Evolutionary conservation across 2,113 vertebrate species (phyloP).

Genomic region (Laticauda laticaudata): DNA sequence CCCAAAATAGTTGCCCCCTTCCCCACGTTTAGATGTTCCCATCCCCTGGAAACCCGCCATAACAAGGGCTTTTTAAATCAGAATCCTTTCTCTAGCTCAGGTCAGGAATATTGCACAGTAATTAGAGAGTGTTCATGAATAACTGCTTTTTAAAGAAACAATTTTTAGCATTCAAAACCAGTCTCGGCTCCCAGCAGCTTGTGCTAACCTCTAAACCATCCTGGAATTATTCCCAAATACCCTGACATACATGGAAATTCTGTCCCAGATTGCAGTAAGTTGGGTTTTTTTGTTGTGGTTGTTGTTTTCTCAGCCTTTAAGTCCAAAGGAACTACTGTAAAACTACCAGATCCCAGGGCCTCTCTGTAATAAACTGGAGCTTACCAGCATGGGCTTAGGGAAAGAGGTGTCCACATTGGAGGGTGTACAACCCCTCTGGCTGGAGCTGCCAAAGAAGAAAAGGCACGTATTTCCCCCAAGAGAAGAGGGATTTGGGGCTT

Average conservation of each 20-base stretch:
- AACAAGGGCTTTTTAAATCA: background rate
- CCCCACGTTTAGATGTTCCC: background rate
- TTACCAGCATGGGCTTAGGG: background rate
- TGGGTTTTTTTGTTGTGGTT: too few relatives aligned
- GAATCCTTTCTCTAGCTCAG: background rate
- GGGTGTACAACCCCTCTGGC: background rate
- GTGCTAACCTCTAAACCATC: background rate
- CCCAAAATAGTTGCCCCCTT: background rate
- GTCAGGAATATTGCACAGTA: background rate
- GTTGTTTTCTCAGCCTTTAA: background rate
- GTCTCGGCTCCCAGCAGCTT: background rate
- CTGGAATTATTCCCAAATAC: background rate
- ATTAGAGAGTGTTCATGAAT: background rate
- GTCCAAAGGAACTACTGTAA: background rate
- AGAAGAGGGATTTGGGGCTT: constrained; percentile 7
- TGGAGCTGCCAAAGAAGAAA: background rate
- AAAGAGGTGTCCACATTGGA: background rate
- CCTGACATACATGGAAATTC: background rate
- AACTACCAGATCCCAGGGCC: background rate
- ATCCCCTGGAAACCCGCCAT: background rate
- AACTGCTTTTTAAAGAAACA: background rate
- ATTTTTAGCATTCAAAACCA: background rate
- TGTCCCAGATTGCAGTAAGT: background rate
- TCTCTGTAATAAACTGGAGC: background rate
- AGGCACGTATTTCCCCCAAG: background rate